Evolutionary conservation across 2,113 vertebrate genomes (phyloP), one percentile per base, ranked within the genome.

Genomic region (Myanophis thanlyinensis): DNA sequence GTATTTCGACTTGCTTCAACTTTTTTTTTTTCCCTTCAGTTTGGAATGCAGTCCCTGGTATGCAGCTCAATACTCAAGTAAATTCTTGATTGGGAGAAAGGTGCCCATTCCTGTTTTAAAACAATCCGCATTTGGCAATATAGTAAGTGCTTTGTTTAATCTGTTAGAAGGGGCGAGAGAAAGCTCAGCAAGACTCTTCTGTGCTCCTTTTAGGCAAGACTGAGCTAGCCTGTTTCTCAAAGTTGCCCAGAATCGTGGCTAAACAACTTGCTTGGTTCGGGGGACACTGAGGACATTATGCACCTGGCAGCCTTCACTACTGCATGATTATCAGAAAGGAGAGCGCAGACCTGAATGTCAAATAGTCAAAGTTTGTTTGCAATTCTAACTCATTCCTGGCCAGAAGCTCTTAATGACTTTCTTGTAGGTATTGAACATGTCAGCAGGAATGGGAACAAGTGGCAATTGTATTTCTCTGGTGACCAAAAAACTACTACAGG

Each of bases 381-480:
- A 89, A 91, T 85, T 93, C 92, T 93, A 89, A 90, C 80, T 93
- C 92, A 88, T 91, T 44, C 0, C 46, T 9, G 93, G 93, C 93
- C 94, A 93, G 89, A 53, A 96, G 94, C 0, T 0, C 93, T 92
- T 91, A 56, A 95, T 96, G 92, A 15, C 44, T 92, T 94, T 90
- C 93, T 92, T 56, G 15, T 52, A 92, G 94, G 91, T 23, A 22
- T 53, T 84, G 86, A 91, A 84, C 90, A 3, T 89, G 90, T 95
- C 94, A 95, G 85, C 89, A 94, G 91, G 91, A 93, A 95, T 27
- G 67, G 87, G 35, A 95, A 93, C 85, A 94, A 94, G 84, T 90
- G 54, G 86, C 93, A 97, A 94, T 2, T 56, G 73, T 0, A 0
- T 48, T 93, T 92, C 90, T 52, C n/a, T n/a, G 0, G 88, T 85